A percentile compares a stretch with the other conserved stretches of the same genome.
Conservation (phyloP, 2,888 invertebrate genomes). For the Tuberolachnus salignus region DNA sequence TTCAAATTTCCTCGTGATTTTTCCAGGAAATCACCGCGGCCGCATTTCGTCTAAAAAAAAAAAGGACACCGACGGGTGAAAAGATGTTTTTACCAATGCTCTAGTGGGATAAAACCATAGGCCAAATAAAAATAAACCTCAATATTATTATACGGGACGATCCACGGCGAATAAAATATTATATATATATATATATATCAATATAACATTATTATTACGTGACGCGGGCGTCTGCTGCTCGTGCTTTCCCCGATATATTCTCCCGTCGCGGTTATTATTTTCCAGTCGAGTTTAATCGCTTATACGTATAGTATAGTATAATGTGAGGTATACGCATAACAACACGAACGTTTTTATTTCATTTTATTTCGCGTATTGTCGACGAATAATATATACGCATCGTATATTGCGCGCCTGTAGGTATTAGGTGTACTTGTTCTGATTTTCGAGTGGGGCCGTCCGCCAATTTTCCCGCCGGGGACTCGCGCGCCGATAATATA, state of each 20-base stretch:
- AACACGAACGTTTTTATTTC: not conserved
- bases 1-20: too few relatives aligned
- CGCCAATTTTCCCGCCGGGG: slow-evolving; percentile 36
- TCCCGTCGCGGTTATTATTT: not conserved
- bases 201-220: slow-evolving; percentile 12
- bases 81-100: too few relatives aligned
- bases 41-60: too few relatives aligned
- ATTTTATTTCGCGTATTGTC: not conserved
- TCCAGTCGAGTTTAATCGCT: not conserved
- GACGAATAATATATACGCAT: not conserved
- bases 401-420: not conserved
- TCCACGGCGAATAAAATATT: not conserved
- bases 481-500: too few relatives aligned
- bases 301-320: too few relatives aligned
- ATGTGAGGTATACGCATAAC: too few relatives aligned
- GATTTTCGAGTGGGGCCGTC: slow-evolving; percentile 21
- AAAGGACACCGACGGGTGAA: too few relatives aligned
- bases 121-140: too few relatives aligned
- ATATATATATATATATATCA: too few relatives aligned
- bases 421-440: slow-evolving; percentile 4
- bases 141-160: too few relatives aligned
- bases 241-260: slow-evolving; percentile 13
- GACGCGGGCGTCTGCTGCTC: not conserved
- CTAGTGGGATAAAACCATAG: too few relatives aligned
- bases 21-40: too few relatives aligned